These are phyloP conservation scores for Anableps anableps DNA, from an alignment of 2,797 vertebrate genomes.

Conservation along the genomic window DNA sequence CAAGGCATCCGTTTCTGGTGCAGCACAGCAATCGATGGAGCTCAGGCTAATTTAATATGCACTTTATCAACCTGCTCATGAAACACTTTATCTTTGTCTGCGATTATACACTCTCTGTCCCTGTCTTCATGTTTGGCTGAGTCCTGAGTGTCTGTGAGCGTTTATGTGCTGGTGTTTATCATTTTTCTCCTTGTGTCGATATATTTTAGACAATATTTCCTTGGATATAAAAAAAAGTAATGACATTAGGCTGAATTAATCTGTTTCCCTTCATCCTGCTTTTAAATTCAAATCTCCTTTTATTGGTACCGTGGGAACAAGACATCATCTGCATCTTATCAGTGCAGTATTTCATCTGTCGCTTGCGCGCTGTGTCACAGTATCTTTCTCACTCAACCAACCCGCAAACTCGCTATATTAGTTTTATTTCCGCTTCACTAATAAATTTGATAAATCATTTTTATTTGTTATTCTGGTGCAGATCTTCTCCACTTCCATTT, in stretches of 20 bases:
- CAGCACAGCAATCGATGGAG: constrained; percentile 74
- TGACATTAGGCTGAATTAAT: not conserved
- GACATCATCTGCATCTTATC: constrained; percentile 52
- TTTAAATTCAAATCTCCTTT: constrained; percentile 54
- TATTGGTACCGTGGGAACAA: constrained; percentile 49
- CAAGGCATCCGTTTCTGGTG: constrained; percentile 71
- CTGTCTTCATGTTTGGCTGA: constrained; percentile 25
- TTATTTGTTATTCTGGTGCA: constrained; percentile 23
- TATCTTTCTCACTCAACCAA: constrained; percentile 1
- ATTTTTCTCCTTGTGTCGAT: not conserved
- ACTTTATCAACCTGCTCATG: constrained; percentile 76
- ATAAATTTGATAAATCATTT: constrained; percentile 31
- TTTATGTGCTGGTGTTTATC: not conserved
- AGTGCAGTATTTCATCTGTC: constrained; percentile 33
- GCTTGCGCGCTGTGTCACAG: constrained; percentile 9
- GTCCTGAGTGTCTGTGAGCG: not conserved
- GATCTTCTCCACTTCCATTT: not conserved
- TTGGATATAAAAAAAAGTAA: not conserved
- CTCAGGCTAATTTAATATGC: constrained; percentile 80
- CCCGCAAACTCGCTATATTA: constrained; percentile 18
- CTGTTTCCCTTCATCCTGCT: constrained; percentile 14
- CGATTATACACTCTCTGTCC: constrained; percentile 40
- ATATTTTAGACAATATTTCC: not conserved
- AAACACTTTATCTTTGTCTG: constrained; percentile 69
- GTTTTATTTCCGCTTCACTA: constrained; percentile 23